These are phyloP conservation scores for Chaitophorus viminalis DNA, from an alignment of 2,888 invertebrate genomes.

Conservation along the genomic window DNA sequence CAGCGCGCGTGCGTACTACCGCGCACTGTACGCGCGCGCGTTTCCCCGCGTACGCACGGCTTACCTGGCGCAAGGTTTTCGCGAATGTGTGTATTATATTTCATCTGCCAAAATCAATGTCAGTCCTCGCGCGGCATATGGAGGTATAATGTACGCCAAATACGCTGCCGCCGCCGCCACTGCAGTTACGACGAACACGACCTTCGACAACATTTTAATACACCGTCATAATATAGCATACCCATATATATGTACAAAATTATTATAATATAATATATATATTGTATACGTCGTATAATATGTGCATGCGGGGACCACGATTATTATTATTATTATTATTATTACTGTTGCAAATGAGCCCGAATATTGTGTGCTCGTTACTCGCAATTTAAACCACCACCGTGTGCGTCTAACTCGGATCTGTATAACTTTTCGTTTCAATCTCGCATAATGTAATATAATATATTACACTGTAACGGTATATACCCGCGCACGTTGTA, in stretches of 20 bases:
- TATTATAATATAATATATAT: too few species aligned
- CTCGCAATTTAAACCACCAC: too few species aligned
- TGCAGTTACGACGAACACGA: conserved; percentile 22
- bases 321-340: background rate
- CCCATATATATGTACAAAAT: too few species aligned
- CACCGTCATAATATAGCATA: too few species aligned
- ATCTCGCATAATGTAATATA: too few species aligned
- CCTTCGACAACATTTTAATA: conserved; percentile 42
- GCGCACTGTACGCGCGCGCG: background rate
- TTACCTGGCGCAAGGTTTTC: conserved; percentile 9
- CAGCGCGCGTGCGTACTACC: too few species aligned
- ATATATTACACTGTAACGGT: too few species aligned
- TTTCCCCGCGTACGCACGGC: background rate
- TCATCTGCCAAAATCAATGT: conserved; percentile 55
- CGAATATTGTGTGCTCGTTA: conserved; percentile 44
- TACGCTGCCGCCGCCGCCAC: background rate
- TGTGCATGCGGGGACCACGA: background rate
- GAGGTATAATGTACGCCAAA: too few species aligned
- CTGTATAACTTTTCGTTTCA: too few species aligned
- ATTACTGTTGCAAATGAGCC: background rate
- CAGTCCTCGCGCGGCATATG: conserved; percentile 21
- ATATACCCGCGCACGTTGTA: too few species aligned
- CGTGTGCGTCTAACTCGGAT: too few species aligned
- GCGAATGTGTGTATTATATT: background rate
- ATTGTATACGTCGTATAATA: too few species aligned